phyloP scores from a whole-genome alignment of 2,797 vertebrate species.

The Pangasius larnaudii region DNA sequence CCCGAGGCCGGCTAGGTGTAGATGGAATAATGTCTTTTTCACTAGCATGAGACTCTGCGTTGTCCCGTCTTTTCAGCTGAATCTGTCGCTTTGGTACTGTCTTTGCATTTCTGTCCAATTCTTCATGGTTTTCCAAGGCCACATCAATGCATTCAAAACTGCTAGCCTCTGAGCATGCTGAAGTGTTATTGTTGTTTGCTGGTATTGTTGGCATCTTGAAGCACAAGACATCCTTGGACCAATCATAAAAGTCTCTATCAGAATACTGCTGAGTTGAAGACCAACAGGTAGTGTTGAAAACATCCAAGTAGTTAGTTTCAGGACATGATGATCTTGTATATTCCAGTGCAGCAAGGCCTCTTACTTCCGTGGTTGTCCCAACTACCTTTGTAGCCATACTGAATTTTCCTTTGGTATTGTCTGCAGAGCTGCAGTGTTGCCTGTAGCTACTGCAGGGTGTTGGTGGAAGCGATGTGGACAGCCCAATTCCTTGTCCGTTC shows the following conservation, averaged over 20 bases:
- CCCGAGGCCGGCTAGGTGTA: conserved; percentile 58
- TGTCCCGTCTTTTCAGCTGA: conserved; percentile 80
- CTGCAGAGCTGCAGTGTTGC: conserved; percentile 47
- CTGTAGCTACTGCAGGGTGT: conserved; percentile 40
- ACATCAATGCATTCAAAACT: conserved; percentile 82
- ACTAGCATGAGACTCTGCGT: conserved; percentile 57
- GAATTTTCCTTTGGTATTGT: conserved; percentile 47
- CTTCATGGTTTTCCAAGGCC: conserved; percentile 72
- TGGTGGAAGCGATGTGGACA: conserved; percentile 41
- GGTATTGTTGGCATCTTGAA: conserved; percentile 67
- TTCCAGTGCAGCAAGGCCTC: conserved; percentile 64
- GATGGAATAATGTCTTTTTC: conserved; percentile 58
- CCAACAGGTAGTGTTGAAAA: conserved; percentile 67
- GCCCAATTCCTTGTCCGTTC: conserved; percentile 49
- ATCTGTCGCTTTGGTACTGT: conserved; percentile 90
- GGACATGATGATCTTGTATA: conserved; percentile 65
- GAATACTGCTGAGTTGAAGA: conserved; percentile 60
- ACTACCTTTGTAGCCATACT: conserved; percentile 68
- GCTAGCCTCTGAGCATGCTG: conserved; percentile 65
- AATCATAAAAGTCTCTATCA: conserved; percentile 67
- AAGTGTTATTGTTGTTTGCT: conserved; percentile 55
- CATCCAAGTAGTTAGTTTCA: conserved; percentile 68
- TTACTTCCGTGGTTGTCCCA: conserved; percentile 71
- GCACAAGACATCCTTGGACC: conserved; percentile 70
- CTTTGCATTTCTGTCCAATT: conserved; percentile 70